Evolutionary conservation across 2,888 invertebrate genomes (phyloP).

Genomic region (Stomorhina lunata): DNA sequence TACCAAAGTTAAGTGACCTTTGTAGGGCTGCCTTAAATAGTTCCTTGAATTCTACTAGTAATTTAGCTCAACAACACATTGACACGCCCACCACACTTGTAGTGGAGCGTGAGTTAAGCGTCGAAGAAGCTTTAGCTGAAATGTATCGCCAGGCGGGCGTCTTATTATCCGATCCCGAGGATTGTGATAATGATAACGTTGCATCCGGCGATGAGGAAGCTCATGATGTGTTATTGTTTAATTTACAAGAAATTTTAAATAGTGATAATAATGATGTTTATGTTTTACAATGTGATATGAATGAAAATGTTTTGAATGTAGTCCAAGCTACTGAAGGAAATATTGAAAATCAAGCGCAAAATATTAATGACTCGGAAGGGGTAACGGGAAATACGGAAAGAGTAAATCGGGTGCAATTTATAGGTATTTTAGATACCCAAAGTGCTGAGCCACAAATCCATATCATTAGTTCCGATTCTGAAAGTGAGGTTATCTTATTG

Average conservation of each 20-base stretch:
- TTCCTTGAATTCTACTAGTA: slow-evolving; percentile 73
- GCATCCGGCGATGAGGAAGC: slow-evolving; percentile 54
- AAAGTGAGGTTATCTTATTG: slow-evolving; percentile 55
- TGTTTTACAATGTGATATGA: slow-evolving; percentile 79
- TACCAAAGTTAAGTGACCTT: slow-evolving; percentile 80
- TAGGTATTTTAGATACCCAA: slow-evolving; percentile 70
- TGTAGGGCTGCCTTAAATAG: slow-evolving; percentile 80
- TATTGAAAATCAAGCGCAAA: slow-evolving; percentile 3
- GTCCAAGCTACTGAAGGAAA: slow-evolving; percentile 59
- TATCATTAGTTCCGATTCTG: slow-evolving; percentile 55
- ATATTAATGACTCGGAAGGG: neutral
- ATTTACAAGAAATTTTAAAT: slow-evolving; percentile 78
- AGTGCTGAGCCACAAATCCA: slow-evolving; percentile 62
- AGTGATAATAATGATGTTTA: slow-evolving; percentile 77
- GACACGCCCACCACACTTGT: slow-evolving; percentile 21
- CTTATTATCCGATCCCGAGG: slow-evolving; percentile 71
- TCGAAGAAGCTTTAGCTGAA: slow-evolving; percentile 76
- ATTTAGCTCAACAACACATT: slow-evolving; percentile 32
- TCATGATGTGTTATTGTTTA: slow-evolving; percentile 77
- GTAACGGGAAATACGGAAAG: slow-evolving; percentile 62
- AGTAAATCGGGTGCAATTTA: slow-evolving; percentile 70
- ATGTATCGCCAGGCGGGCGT: slow-evolving; percentile 77
- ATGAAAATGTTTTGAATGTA: slow-evolving; percentile 74
- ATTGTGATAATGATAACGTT: slow-evolving; percentile 65
- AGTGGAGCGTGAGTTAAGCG: slow-evolving; percentile 73